Evolutionary conservation across 2,888 invertebrate genomes (phyloP).

Genomic region (Electrophaes corylata): DNA sequence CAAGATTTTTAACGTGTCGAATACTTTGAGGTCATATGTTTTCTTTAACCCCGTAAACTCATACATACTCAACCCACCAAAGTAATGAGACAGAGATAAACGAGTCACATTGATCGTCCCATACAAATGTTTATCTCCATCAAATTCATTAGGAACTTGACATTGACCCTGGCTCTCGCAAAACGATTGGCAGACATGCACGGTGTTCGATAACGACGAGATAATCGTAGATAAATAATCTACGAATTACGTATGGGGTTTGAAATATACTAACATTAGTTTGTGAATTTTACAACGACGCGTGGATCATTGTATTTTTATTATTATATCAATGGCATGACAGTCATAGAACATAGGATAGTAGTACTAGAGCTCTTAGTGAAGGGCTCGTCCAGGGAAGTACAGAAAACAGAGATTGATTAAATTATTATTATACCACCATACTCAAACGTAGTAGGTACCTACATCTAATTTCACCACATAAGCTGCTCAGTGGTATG

Average conservation of each 20-base stretch:
- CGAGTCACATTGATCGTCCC: conserved; percentile 24
- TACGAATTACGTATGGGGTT: not conserved
- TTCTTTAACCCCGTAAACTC: not conserved
- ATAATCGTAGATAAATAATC: conserved; percentile 15
- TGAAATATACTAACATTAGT: not conserved
- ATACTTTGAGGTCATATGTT: not conserved
- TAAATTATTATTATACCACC: too few species aligned
- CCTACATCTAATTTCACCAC: too few species aligned
- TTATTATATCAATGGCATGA: not conserved
- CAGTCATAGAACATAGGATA: not conserved
- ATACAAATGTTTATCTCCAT: conserved; percentile 28
- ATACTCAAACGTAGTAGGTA: too few species aligned
- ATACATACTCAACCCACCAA: conserved; percentile 9
- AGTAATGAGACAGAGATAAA: conserved; percentile 31
- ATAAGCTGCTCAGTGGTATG: too few species aligned
- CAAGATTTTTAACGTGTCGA: not conserved
- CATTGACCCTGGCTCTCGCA: conserved; percentile 46
- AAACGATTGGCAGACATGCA: conserved; percentile 23
- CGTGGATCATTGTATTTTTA: not conserved
- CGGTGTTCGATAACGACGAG: conserved; percentile 13
- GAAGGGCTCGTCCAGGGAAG: too few species aligned
- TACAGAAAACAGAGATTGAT: too few species aligned
- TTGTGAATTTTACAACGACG: not conserved
- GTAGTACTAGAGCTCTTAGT: too few species aligned
- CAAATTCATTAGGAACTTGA: conserved; percentile 47